Evolutionary conservation across 1,140 invertebrate species (phyloP).

Genomic region (Lethocerus indicus): DNA sequence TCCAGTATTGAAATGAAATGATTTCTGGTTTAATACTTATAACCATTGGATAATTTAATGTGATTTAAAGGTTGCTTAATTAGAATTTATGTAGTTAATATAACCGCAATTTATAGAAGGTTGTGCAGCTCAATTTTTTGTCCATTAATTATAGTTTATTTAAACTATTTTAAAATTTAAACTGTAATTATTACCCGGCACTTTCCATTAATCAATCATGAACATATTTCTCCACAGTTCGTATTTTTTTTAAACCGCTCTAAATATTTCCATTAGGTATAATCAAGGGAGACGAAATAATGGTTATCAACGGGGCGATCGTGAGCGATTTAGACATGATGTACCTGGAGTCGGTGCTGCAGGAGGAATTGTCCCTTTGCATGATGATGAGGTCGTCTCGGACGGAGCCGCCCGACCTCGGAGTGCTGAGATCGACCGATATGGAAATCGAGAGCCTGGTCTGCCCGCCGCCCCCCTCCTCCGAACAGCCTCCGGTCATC

Average conservation of each 20-base stretch:
- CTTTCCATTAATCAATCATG: too few species aligned
- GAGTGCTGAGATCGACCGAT: slow-evolving; percentile 67
- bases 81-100: too few species aligned
- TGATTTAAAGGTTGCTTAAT: too few species aligned
- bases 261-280: slow-evolving; percentile 55
- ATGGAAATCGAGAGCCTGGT: slow-evolving; percentile 91
- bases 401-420: slow-evolving; percentile 73
- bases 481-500: slow-evolving; percentile 77
- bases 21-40: too few species aligned
- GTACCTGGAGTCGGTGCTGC: slow-evolving; percentile 88
- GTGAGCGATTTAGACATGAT: slow-evolving; percentile 98
- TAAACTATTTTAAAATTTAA: too few species aligned
- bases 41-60: too few species aligned
- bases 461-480: slow-evolving; percentile 88
- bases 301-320: slow-evolving; percentile 95
- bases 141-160: too few species aligned
- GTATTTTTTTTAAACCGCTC: neutral
- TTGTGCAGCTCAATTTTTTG: too few species aligned
- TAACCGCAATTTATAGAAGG: too few species aligned
- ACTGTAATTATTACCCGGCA: too few species aligned
- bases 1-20: too few species aligned
- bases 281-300: slow-evolving; percentile 93
- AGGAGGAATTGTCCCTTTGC: slow-evolving; percentile 87
- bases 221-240: too few species aligned
- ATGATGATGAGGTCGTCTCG: slow-evolving; percentile 96